Percentiles rank a stretch among this genome's conserved stretches.
These are phyloP conservation scores for Fabriciana adippe DNA, from an alignment of 2,888 invertebrate genomes.

Conservation along the genomic window DNA sequence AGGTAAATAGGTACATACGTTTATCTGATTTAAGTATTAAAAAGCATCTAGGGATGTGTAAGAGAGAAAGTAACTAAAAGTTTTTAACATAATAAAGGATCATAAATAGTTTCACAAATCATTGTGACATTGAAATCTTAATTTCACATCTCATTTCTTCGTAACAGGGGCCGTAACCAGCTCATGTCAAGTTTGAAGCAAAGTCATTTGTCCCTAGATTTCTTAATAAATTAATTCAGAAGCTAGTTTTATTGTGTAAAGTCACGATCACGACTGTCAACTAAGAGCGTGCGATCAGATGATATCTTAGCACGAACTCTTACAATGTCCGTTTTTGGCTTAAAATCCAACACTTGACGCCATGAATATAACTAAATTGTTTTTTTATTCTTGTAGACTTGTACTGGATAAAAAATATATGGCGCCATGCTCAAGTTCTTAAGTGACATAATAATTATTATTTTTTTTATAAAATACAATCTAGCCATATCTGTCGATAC, in stretches of 20 bases:
- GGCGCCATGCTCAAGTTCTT: constrained; percentile 16
- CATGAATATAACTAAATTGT: constrained; percentile 27
- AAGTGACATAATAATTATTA: constrained; percentile 33
- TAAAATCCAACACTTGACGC: constrained; percentile 37
- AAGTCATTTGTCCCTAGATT: constrained; percentile 34
- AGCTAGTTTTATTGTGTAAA: constrained; percentile 44
- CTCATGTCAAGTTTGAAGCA: constrained; percentile 22
- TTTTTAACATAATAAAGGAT: too few species aligned
- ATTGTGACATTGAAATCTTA: constrained; percentile 23
- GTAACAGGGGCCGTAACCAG: constrained; percentile 26
- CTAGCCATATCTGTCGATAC: constrained; percentile 21
- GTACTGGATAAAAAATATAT: constrained; percentile 4
- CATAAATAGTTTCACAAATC: not conserved
- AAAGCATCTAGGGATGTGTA: too few species aligned
- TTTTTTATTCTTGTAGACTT: constrained; percentile 38
- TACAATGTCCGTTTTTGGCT: constrained; percentile 39
- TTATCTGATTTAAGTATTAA: too few species aligned
- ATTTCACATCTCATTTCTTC: constrained; percentile 16
- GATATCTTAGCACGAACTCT: constrained; percentile 55
- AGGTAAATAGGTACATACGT: too few species aligned
- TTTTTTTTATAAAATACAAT: constrained; percentile 30
- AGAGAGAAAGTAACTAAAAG: too few species aligned
- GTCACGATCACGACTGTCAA: constrained; percentile 53
- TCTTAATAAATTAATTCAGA: constrained; percentile 44
- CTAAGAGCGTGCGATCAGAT: constrained; percentile 48